These are phyloP conservation scores for Syngnathus floridae DNA, from an alignment of 2,113 vertebrate genomes.

Conservation along the genomic window DNA sequence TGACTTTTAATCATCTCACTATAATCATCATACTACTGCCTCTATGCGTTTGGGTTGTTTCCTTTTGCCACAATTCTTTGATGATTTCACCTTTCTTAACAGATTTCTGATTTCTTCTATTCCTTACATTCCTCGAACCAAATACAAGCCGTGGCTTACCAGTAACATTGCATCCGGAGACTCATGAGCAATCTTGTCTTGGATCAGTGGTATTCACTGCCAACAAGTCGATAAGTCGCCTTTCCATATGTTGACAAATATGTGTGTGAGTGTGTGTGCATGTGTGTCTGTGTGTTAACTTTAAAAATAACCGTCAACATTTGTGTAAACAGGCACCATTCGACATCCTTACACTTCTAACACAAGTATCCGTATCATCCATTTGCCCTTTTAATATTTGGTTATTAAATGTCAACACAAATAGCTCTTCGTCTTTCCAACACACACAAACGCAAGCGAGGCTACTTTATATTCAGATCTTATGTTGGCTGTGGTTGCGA, in stretches of 20 bases:
- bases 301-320: constrained; percentile 15
- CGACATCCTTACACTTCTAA: constrained; percentile 13
- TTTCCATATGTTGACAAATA: constrained; percentile 16
- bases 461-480: constrained; percentile 62
- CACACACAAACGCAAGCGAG: constrained; percentile 23
- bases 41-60: constrained; percentile 30
- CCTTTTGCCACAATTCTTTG: constrained; percentile 25
- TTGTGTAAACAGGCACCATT: constrained; percentile 1
- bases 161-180: constrained; percentile 15
- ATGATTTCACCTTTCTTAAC: constrained; percentile 21
- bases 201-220: too few species aligned
- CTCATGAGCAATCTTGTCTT: too few species aligned
- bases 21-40: constrained; percentile 47
- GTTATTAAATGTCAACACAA: constrained; percentile 50
- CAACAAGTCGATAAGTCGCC: constrained; percentile 30
- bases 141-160: constrained; percentile 9
- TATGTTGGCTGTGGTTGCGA: constrained; percentile 56
- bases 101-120: constrained; percentile 17
- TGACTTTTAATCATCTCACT: constrained; percentile 45
- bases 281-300: constrained; percentile 10
- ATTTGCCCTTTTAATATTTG: constrained; percentile 44
- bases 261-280: constrained; percentile 10
- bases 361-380: constrained; percentile 24
- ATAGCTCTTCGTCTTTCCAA: constrained; percentile 38
- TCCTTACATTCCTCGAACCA: constrained; percentile 9